Conservation (phyloP, 2,113 vertebrate genomes). For the Aphelocoma coerulescens region DNA sequence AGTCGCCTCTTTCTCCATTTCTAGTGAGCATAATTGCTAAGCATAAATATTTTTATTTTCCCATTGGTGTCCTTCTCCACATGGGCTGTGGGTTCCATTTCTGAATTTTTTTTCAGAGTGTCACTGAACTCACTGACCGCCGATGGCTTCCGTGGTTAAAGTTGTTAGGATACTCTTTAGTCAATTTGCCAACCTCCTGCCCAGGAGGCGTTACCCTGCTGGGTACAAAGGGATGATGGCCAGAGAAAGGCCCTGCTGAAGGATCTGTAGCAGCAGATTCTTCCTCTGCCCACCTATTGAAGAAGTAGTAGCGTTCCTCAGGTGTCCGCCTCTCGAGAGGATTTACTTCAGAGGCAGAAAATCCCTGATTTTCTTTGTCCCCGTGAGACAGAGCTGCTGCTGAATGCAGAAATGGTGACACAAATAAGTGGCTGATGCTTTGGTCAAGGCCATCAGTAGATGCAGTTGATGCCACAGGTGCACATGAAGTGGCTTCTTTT, state of each 20-base stretch:
- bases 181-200: background rate
- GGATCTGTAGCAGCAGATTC: background rate
- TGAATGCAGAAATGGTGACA: background rate
- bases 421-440: background rate
- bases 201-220: background rate
- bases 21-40: background rate
- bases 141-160: slow-evolving; percentile 47
- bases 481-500: background rate
- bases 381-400: background rate
- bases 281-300: slow-evolving; percentile 9
- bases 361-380: background rate
- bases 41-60: background rate
- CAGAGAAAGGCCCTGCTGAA: background rate
- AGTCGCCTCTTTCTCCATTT: background rate
- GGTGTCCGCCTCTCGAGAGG: background rate
- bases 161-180: background rate
- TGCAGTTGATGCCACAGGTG: background rate
- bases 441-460: background rate
- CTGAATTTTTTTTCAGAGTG: slow-evolving; percentile 48
- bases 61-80: background rate
- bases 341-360: background rate
- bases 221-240: background rate
- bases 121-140: slow-evolving; percentile 75
- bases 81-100: background rate
- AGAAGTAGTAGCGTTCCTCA: background rate